phyloP scores from a whole-genome alignment of 2,113 vertebrate genomes.

The Trichomycterus rosablanca region DNA sequence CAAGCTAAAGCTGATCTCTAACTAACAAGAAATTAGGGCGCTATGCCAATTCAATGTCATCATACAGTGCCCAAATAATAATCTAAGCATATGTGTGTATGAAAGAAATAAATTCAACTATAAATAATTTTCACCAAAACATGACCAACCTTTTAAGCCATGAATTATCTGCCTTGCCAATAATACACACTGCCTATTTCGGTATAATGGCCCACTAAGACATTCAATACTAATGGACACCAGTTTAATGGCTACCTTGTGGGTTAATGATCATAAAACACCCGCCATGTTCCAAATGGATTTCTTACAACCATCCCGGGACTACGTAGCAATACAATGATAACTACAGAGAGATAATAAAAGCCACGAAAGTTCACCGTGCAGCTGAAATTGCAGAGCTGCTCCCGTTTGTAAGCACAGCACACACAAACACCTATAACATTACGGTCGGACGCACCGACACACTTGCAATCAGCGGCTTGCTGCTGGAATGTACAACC shows the following conservation, averaged over 20 bases:
- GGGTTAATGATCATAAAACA: slow-evolving; percentile 21
- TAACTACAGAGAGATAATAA: slow-evolving; percentile 21
- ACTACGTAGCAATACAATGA: background rate
- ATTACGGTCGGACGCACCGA: background rate
- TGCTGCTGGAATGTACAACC: slow-evolving; percentile 63
- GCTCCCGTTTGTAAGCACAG: background rate
- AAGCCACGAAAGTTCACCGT: background rate
- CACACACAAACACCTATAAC: too few relatives aligned
- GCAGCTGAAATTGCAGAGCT: background rate
- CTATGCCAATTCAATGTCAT: too few relatives aligned
- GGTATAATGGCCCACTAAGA: slow-evolving; percentile 44
- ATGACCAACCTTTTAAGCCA: background rate
- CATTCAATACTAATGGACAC: slow-evolving; percentile 46
- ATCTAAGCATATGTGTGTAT: too few relatives aligned
- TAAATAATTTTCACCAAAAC: too few relatives aligned
- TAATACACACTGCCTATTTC: slow-evolving; percentile 3
- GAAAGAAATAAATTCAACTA: too few relatives aligned
- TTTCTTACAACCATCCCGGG: slow-evolving; percentile 21
- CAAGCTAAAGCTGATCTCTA: too few relatives aligned
- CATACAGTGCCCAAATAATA: too few relatives aligned
- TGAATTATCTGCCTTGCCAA: background rate
- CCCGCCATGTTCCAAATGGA: background rate
- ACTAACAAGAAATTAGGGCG: too few relatives aligned
- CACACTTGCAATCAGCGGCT: slow-evolving; percentile 20
- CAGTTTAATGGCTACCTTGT: slow-evolving; percentile 40